Evolutionary conservation across 2,797 vertebrate genomes (phyloP), one percentile per base, ranked within the genome.

Genomic region (Coendou prehensilis): DNA sequence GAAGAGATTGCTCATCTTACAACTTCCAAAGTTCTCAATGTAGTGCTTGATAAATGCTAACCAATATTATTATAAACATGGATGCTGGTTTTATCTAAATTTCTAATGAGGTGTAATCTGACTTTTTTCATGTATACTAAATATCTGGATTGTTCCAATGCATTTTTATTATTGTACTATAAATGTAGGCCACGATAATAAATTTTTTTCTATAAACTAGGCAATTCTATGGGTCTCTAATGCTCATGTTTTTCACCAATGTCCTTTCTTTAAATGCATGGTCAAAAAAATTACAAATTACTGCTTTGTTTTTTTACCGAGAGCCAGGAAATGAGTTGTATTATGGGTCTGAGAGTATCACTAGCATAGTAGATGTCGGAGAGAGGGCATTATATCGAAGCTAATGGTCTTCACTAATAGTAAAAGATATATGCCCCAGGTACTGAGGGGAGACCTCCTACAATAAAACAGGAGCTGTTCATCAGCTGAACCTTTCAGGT

Each of bases 401-500:
- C 75, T 97, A 98, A 98, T 97, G 94, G 93, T 98, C 97, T 98
- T 97, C 96, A 97, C 94, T 98, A 98, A 97, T 96, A 97, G 95
- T 96, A 69, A 98, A 97, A 98, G 83, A 97, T 98, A 94, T 93
- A 97, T 96, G 85, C 89, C 82, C 87, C 71, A 63, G 94, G 82
- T 96, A 95, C 96, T 98, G 89, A 92, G 80, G 73, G 96, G 98
- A 98, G 96, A 95, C 87, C 90, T 97, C 96, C 95, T 95, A 92
- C 56, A 91, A 91, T 83, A 94, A 97, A 97, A 97, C 82, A 23
- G 0, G 88, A 97, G 88, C 93, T 87, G 88, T 98, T 97, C 91
- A 97, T 98, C 97, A 98, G 93, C 82, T 91, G 97, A 98, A 97
- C 73, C 95, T 98, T 98, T 98, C 95, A 98, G 96, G 90, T 97